Percentiles rank a stretch among this genome's conserved stretches.
phyloP scores from a whole-genome alignment of 1,140 invertebrate species.

The Aphaenogaster rudis region DNA sequence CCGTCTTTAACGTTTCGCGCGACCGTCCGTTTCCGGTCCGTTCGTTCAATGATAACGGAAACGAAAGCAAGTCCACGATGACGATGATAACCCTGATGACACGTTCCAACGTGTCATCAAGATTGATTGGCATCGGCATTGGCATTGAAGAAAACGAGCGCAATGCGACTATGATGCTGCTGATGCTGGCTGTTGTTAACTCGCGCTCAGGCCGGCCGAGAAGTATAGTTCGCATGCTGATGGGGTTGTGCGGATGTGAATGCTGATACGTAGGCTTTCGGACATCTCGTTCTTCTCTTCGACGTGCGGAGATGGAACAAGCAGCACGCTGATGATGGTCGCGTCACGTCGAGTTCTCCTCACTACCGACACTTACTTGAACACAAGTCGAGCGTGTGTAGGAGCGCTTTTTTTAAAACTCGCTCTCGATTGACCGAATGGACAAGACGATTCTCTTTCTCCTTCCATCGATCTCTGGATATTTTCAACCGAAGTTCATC shows the following conservation, averaged over 20 bases:
- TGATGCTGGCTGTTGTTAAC: conserved; percentile 12
- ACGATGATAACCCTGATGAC: not conserved
- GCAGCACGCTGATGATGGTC: not conserved
- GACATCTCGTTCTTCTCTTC: not conserved
- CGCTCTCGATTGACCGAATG: conserved; percentile 78
- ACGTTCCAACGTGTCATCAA: not conserved
- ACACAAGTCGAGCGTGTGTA: conserved; percentile 20
- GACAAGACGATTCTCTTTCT: conserved; percentile 33
- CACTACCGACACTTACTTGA: conserved; percentile 35
- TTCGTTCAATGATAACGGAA: conserved; percentile 31
- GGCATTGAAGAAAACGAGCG: conserved; percentile 38
- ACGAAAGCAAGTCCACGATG: conserved; percentile 60
- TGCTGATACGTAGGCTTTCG: conserved; percentile 7
- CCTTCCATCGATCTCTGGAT: conserved; percentile 13
- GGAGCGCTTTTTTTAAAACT: conserved; percentile 65
- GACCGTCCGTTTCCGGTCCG: not conserved
- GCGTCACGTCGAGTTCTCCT: conserved; percentile 22
- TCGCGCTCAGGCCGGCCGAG: conserved; percentile 17
- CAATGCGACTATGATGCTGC: not conserved
- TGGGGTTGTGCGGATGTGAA: conserved; percentile 24
- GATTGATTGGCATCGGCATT: conserved; percentile 34
- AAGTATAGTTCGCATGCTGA: conserved; percentile 8
- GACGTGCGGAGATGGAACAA: not conserved
- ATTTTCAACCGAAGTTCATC: conserved; percentile 30
- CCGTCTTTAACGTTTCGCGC: not conserved